Evolutionary conservation across 2,888 invertebrate genomes (phyloP), one percentile per base, ranked within the genome.

Genomic region (Masnerella sp.): DNA sequence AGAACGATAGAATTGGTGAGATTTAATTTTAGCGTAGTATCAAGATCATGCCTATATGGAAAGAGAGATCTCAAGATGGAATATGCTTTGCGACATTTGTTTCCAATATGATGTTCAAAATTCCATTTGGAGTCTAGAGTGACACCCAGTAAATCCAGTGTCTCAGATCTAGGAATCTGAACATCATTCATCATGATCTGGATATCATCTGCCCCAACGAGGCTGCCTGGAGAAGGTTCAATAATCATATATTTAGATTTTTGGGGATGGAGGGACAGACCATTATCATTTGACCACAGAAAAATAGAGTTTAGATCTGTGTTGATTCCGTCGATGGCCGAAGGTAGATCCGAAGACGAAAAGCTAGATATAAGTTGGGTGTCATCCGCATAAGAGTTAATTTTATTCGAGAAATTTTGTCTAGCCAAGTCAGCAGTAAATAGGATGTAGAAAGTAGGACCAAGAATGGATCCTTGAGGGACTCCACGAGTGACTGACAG

Each of bases 401-500:
- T 12, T 3, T 15, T 9, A 9, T 15, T 14, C n/a, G 15, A 15
- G 2, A 47, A 12, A 2, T 11, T 5, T 15, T 2, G 42, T 11
- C 14, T n/a, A 25, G 18, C 25, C 12, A 45, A 25, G 25, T 45
- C 45, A 25, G 45, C 45, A 4, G 25, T 8, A 45, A 25, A 45
- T 25, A 45, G 5, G 5, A 14, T 5, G 8, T 25, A 45, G 3
- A 45, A 14, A 7, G 28, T 45, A 25, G 45, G 45, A 28, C 45
- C 45, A 9, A 45, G 12, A 12, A 45, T 45, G 5, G 45, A 45
- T 5, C 45, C 45, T 25, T 45, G 20, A n/a, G 34, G 34, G 11
- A 34, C 34, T 34, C 34, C 34, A 34, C n/a, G 11, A 1, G 9
- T 5, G 9, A 45, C 20, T 5, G 2, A 4, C 11, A 40, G 20